Base-by-base conservation (phyloP, 2,888 invertebrate species). In the Aromia moschata region DNA sequence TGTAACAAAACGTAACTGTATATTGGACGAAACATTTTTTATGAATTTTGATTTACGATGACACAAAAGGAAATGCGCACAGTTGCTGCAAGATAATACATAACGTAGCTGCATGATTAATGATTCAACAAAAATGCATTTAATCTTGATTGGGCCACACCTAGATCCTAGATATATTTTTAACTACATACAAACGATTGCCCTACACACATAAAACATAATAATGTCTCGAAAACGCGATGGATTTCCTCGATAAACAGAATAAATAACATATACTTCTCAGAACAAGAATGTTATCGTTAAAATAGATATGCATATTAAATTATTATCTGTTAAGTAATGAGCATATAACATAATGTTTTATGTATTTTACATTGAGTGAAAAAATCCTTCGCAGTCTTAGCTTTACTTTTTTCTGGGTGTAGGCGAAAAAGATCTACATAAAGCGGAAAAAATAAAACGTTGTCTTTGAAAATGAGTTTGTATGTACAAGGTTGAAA, bases 91-190 rank as follows among this genome's bases (percentile, higher is more conserved):
- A 15, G 16, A 18, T 12, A n/a, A 52, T 52, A 52, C 40, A 53
- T 53, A 53, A 33, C 14, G 14, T 14, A 3, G 25, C 25, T 25
- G 4, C n/a, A 15, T 38, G 17, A 51, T 43, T 25, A 37, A 16
- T 44, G 30, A 44, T 20, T 57, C 37, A 44, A 44, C 37, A 51
- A 36, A 56, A 43, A 49, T 30, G 49, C 38, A 25, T 46, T 38
- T 56, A 46, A 46, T 46, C 37, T 40, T 15, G 38, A 36, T 16
- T 37, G 43, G 25, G 51, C 9, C 56, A 57, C 56, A 44, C 56
- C 56, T 37, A 57, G 43, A 45, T 56, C 36, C 49, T 51, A 43
- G 40, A 37, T 56, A 37, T 25, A 47, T 49, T 56, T 49, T 47
- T 47, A 41, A 47, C 47, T n/a, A 20, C 31, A 52, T 15, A 10